Evolutionary conservation across 2,797 vertebrate genomes (phyloP), one percentile per base, ranked within the genome.

Genomic region (Tachyglossus aculeatus): DNA sequence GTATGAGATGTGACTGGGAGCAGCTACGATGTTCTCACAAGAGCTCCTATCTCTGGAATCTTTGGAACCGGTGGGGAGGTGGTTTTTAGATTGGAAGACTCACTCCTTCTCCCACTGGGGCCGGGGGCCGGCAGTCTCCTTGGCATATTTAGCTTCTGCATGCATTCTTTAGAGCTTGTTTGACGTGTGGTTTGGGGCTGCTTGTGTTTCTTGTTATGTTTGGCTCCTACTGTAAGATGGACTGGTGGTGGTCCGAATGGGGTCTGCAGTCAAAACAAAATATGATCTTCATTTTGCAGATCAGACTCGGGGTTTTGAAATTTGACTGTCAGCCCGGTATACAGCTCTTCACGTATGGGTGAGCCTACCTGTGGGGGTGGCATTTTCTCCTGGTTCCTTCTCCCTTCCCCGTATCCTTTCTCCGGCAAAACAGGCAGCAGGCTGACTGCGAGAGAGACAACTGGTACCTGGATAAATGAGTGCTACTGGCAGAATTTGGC

Each of bases 141-240:
- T 59, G 85, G 76, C 85, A 85, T 81, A 78, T 87, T 81, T 82
- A 82, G 83, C 76, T 85, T 85, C 78, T 81, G 76, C 78, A 85
- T 76, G 71, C 80, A 85, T 87, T 87, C 85, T 76, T 83, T 67
- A 7, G 51, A 74, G 64, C 85, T 83, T 85, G 83, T 87, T 87
- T 82, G 80, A 71, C 76, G 78, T 82, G 81, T 83, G 85, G 63
- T 57, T 80, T 85, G 56, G 53, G 77, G 71, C 83, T 85, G 74
- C 83, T 85, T 82, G 58, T 85, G 76, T 78, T 82, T 80, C 83
- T 71, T 87, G 76, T 87, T 87, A 81, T 78, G 71, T 47, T 85
- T 87, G 85, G 85, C 83, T 78, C 48, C 78, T 83, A 53, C 52
- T 76, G 31, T 80, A 80, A 78, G 74, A 39, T 69, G 71, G 67